These are phyloP conservation scores for Diglossa cyanea DNA, from an alignment of 2,797 vertebrate species.

Conservation along the genomic window DNA sequence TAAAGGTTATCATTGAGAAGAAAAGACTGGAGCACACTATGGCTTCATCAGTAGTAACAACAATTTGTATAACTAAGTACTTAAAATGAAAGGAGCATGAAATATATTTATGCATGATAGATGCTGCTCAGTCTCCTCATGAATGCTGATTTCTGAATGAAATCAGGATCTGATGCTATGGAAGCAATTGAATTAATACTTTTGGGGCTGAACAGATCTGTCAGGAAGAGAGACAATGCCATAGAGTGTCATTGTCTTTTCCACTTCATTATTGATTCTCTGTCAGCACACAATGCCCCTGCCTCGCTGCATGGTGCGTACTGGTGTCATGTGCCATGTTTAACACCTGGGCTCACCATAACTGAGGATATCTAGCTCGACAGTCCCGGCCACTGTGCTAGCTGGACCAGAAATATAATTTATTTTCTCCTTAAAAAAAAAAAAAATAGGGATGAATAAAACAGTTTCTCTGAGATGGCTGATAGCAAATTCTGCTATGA, in stretches of 20 bases:
- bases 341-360: constrained; percentile 57
- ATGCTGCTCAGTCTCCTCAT: neutral
- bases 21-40: neutral
- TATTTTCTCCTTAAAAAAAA: neutral
- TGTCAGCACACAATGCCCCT: constrained; percentile 17
- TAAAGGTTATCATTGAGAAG: neutral
- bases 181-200: constrained; percentile 42
- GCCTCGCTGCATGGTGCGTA: neutral
- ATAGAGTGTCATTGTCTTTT: constrained; percentile 59
- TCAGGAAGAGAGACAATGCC: constrained; percentile 50
- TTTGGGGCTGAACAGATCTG: constrained; percentile 33
- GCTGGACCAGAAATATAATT: neutral
- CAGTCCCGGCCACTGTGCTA: constrained; percentile 14
- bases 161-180: constrained; percentile 5
- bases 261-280: constrained; percentile 63
- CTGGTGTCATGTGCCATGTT: constrained; percentile 51
- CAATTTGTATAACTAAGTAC: neutral
- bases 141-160: constrained; percentile 24
- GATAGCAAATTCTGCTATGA: neutral
- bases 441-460: neutral
- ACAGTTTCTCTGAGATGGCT: neutral
- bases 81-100: neutral
- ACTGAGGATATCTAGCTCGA: constrained; percentile 52
- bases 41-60: neutral
- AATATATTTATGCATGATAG: neutral